Evolutionary conservation across 1,140 invertebrate species (phyloP).

Genomic region (Chymomyza costata): DNA sequence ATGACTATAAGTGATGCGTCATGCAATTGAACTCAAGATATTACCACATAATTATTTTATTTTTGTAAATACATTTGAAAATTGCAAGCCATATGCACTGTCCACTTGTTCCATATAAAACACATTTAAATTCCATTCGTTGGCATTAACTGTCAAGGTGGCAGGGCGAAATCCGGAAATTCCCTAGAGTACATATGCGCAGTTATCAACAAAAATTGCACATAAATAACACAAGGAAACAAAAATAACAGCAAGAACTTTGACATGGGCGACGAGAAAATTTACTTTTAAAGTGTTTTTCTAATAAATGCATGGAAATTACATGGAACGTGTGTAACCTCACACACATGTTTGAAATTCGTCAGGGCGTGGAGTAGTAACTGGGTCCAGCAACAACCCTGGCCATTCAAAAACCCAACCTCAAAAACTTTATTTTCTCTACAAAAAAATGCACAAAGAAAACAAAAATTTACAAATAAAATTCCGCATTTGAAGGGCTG

Average conservation of each 20-base stretch:
- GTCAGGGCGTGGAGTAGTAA: conserved; percentile 18
- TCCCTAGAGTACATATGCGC: conserved; percentile 28
- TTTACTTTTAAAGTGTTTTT: conserved; percentile 53
- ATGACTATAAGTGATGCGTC: too few relatives aligned
- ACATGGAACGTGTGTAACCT: conserved; percentile 27
- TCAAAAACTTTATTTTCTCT: conserved; percentile 35
- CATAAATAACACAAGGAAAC: not conserved
- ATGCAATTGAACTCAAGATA: too few relatives aligned
- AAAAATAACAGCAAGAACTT: conserved; percentile 7
- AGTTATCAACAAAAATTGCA: conserved; percentile 1
- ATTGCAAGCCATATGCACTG: too few relatives aligned
- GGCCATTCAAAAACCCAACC: conserved; percentile 18
- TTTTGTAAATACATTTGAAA: too few relatives aligned
- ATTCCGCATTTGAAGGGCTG: conserved; percentile 21
- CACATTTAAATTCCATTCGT: conserved; percentile 62
- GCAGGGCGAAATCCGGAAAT: conserved; percentile 21
- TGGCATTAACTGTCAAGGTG: conserved; percentile 49
- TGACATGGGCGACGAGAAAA: conserved; percentile 38
- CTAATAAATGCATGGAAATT: conserved; percentile 47
- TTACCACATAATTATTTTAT: too few relatives aligned
- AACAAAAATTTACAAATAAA: conserved; percentile 59
- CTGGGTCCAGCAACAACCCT: not conserved
- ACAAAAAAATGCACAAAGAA: conserved; percentile 33
- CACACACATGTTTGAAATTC: conserved; percentile 41
- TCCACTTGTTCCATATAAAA: too few relatives aligned